These are phyloP conservation scores for Periophthalmus magnuspinnatus DNA, from an alignment of 2,797 vertebrate genomes.

Conservation along the genomic window DNA sequence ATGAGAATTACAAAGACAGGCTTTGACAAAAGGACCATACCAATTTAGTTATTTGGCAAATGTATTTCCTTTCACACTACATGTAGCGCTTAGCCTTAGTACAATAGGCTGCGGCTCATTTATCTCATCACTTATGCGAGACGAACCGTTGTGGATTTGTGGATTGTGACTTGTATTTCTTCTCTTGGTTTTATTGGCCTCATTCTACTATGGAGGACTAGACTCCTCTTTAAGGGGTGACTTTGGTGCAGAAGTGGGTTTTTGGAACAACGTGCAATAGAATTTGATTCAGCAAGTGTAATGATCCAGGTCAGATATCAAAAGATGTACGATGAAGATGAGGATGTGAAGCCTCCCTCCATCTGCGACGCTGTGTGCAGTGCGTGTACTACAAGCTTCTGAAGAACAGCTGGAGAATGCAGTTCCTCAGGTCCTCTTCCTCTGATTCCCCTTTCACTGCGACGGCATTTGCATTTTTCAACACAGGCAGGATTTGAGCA, in stretches of 20 bases:
- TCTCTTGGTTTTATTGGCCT: slow-evolving; percentile 14
- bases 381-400: slow-evolving; percentile 26
- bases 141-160: slow-evolving; percentile 12
- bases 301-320: slow-evolving; percentile 43
- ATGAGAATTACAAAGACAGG: slow-evolving; percentile 61
- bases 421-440: slow-evolving; percentile 60
- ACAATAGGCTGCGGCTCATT: slow-evolving; percentile 22
- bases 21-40: slow-evolving; percentile 30
- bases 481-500: slow-evolving; percentile 75
- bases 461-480: slow-evolving; percentile 79
- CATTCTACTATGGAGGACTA: slow-evolving; percentile 6
- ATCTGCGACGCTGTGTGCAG: slow-evolving; percentile 20
- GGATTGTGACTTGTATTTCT: slow-evolving; percentile 3
- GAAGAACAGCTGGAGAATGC: slow-evolving; percentile 43
- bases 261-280: slow-evolving; percentile 8
- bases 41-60: slow-evolving; percentile 62
- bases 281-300: slow-evolving; percentile 38
- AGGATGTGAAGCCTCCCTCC: slow-evolving; percentile 24
- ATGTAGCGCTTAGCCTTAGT: slow-evolving; percentile 14
- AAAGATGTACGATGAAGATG: slow-evolving; percentile 30
- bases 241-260: slow-evolving; percentile 29
- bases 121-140: slow-evolving; percentile 23
- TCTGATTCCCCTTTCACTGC: slow-evolving; percentile 69
- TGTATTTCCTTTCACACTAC: slow-evolving; percentile 47
- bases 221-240: slow-evolving; percentile 29